A percentile compares a stretch with the other conserved stretches of the same genome.
Conservation (phyloP, 1,140 invertebrate genomes). For the Caenorhabditis latens region DNA sequence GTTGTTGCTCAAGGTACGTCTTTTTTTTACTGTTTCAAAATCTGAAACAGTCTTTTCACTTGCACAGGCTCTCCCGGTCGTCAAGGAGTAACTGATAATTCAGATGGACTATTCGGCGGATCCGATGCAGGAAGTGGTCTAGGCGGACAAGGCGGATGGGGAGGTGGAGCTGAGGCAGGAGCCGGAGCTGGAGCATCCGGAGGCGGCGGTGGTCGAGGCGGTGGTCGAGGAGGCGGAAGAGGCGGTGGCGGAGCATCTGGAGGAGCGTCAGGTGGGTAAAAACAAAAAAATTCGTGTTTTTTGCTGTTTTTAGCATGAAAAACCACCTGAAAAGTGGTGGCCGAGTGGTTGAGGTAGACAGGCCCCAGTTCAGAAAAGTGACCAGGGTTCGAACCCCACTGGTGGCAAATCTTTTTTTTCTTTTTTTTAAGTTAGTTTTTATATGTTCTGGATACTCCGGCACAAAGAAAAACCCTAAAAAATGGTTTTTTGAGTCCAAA, state of each 20-base stretch:
- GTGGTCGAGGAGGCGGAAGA: not conserved
- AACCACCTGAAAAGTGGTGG: no score
- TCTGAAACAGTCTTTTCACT: not conserved
- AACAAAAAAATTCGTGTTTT: no score
- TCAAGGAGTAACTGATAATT: not conserved
- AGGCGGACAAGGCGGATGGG: not conserved
- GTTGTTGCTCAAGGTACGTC: constrained; percentile 3
- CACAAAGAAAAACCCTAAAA: no score
- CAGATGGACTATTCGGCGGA: not conserved
- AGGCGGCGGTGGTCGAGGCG: not conserved
- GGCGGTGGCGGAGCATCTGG: not conserved
- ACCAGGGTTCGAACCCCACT: no score
- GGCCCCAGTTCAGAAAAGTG: no score
- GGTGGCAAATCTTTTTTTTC: no score
- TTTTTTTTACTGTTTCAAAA: not conserved
- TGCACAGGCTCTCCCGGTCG: constrained; percentile 4
- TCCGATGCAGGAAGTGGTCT: constrained; percentile 4
- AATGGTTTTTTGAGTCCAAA: no score
- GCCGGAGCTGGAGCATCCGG: not conserved
- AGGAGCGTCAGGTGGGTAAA: not conserved
- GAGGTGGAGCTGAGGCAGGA: not conserved
- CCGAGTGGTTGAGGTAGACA: no score
- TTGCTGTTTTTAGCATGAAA: no score
- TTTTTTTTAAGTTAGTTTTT: no score
- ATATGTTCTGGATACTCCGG: no score